A percentile compares a stretch with the other conserved stretches of the same genome.
Conservation (phyloP, 2,113 vertebrate genomes). For the Suncus etruscus region DNA sequence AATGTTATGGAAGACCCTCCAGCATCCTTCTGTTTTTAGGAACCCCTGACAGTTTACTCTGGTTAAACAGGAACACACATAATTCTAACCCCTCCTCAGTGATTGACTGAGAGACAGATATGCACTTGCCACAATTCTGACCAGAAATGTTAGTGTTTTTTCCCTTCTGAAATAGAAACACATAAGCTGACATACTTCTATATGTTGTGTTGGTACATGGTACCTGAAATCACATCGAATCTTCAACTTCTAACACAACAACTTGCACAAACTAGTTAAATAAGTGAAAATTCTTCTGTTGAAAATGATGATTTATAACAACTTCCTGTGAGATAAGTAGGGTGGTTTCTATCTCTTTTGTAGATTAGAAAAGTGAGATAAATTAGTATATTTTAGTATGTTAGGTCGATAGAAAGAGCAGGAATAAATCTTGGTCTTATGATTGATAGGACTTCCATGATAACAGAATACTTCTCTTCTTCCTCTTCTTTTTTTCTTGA, state of each 20-base stretch:
- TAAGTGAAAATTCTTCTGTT: neutral
- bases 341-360: neutral
- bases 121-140: neutral
- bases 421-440: neutral
- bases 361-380: constrained; percentile 43
- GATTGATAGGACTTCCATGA: neutral
- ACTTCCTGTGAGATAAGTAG: neutral
- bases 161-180: constrained; percentile 2
- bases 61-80: neutral
- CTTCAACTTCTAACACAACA: neutral
- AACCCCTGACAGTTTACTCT: neutral
- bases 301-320: constrained; percentile 30
- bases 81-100: neutral
- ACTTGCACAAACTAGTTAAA: neutral
- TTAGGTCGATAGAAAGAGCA: neutral
- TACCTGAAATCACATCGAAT: neutral
- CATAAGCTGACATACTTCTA: neutral
- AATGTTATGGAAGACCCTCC: neutral
- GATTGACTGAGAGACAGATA: neutral
- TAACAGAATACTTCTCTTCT: neutral
- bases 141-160: too few relatives aligned
- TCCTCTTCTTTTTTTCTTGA: too few relatives aligned
- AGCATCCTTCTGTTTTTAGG: neutral
- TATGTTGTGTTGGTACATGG: too few relatives aligned
- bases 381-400: neutral